Base-by-base conservation (phyloP, 2,113 vertebrate species). In the Sander lucioperca region DNA sequence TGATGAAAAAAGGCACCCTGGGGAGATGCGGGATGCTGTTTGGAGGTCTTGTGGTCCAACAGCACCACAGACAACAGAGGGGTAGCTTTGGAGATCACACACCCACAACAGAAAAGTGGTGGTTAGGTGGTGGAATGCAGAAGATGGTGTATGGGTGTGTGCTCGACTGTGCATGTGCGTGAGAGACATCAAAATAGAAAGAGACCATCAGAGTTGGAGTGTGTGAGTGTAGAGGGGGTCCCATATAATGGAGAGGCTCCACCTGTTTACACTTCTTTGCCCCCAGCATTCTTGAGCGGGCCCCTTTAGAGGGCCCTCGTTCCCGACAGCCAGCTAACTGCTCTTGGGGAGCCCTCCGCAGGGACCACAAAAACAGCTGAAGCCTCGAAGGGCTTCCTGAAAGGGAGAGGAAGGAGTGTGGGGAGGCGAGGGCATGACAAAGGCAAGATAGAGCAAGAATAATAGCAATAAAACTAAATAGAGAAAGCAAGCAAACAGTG, bases 251-350 rank as follows among this genome's bases (percentile, higher is more conserved):
- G 95, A 95, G 89, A 86, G 83, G 84, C 39, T 93, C 94, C 96
- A 97, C 97, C 96, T 97, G 97, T 98, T 98, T 97, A 96, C 96
- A 95, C 96, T 95, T 94, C 95, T 95, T 94, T 86, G 87, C 93
- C 95, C 96, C 92, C 81, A 88, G 94, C 95, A 94, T 95, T 96
- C 95, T 96, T 90, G 92, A 92, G 94, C 94, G 89, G 95, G 91
- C 91, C 93, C 94, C 93, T 95, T 94, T 91, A 83, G 96, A 97
- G 96, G 93, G 94, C 94, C 93, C 96, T 97, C 64, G 65, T 90
- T 83, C 86, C 77, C 70, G 80, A 88, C 89, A 91, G 91, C 88
- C 90, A 91, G 92, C 96, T 97, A 91, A 94, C 93, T 91, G 88
- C 96, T 94, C 95, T 95, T 95, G 94, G 96, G 86, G 90, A 91